Base-by-base conservation (phyloP, 1,140 invertebrate species). In the Hermatobates lingyangjiaoensis region DNA sequence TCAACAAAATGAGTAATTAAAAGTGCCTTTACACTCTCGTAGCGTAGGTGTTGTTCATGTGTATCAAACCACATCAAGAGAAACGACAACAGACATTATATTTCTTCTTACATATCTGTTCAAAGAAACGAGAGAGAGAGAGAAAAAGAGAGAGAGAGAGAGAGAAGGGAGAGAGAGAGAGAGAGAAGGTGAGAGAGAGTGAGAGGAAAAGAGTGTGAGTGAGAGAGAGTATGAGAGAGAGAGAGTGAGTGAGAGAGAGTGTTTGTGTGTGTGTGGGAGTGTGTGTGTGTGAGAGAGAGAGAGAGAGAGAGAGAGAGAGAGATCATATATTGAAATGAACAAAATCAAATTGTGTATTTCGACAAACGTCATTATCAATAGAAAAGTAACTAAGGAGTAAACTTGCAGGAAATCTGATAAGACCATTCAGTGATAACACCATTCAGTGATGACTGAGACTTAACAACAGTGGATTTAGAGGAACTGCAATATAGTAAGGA, bases 291-390 rank as follows among this genome's bases (percentile, higher is more conserved):
- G 40, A 42, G 40, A 42, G 40, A 42, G 40, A 42, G 40, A 42
- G 40, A 42, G 40, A 54, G 42, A 40, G 7, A 51, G 51, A 53
- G 18, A 53, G 53, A 14, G 44, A 27, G 47, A 14, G 54, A 51
- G 47, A 45, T 14, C 27, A 39, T 52, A 23, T 30, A 39, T 48
- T 40, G 26, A 42, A 51, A 30, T 45, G 24, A 27, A 25, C 18
- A 42, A 42, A 53, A 50, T 51, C 34, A 38, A 39, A 18, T 39
- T 12, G 27, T 21, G 48, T 48, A n/a, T 27, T 27, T 26, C 46
- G 46, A 3, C 26, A 48, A 26, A 24, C 24, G n/a, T n/a, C n/a
- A n/a, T n/a, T n/a, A n/a, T n/a, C n/a, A n/a, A n/a, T n/a, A n/a
- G n/a, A n/a, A n/a, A n/a, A n/a, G n/a, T n/a, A n/a, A n/a, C n/a